Evolutionary conservation across 92 coral and sea anemone species (phyloP).

Genomic region (Phymanthus crucifer): DNA sequence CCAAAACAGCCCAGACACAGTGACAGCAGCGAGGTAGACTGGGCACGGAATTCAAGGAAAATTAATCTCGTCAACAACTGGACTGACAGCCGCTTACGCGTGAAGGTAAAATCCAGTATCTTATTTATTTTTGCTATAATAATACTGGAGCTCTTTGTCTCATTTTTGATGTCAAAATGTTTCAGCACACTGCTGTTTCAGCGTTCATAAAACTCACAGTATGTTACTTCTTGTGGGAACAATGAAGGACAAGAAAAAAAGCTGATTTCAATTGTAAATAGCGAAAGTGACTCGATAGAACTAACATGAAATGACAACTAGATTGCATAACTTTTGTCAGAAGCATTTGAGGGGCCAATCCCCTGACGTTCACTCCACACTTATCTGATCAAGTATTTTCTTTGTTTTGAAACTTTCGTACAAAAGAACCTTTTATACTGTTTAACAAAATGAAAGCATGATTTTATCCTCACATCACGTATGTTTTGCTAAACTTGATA

Average conservation of each 20-base stretch:
- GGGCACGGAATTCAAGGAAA: neutral
- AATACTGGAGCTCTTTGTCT: neutral
- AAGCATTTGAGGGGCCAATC: neutral
- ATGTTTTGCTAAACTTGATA: constrained; percentile 7
- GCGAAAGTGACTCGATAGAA: neutral
- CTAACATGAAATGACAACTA: neutral
- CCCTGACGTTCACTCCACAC: neutral
- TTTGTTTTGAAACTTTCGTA: neutral
- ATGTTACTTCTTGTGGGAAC: neutral
- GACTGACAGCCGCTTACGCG: neutral
- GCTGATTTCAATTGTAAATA: neutral
- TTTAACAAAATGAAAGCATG: neutral
- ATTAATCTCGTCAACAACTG: neutral
- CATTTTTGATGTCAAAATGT: neutral
- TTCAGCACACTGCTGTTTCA: neutral
- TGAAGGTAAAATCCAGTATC: too few species aligned
- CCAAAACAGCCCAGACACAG: neutral
- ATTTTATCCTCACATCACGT: neutral
- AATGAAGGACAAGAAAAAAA: neutral
- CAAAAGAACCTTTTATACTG: neutral
- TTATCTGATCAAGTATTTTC: neutral
- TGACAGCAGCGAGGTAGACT: neutral
- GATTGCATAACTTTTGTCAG: neutral
- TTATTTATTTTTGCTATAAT: neutral
- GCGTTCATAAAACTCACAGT: neutral